Evolutionary conservation across 2,888 invertebrate genomes (phyloP).

Genomic region (Drosophila subquinaria): DNA sequence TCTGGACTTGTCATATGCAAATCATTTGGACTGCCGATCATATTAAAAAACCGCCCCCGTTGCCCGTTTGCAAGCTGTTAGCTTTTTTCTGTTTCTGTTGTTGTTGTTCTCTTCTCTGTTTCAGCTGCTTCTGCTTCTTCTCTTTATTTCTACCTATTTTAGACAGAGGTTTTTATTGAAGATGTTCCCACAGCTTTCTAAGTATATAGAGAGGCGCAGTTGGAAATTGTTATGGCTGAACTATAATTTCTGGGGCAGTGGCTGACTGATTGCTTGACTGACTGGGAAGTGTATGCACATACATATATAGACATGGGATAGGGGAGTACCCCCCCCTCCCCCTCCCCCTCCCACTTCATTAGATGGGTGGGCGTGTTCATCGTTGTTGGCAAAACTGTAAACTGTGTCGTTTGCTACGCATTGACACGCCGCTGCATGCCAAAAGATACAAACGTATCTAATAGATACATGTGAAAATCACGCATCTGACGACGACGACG

Average conservation of each 20-base stretch:
- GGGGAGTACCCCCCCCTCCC: neutral
- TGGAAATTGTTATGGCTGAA: slow-evolving; percentile 59
- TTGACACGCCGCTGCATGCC: slow-evolving; percentile 67
- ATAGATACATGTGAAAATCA: slow-evolving; percentile 83
- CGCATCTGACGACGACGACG: slow-evolving; percentile 65
- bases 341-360: neutral
- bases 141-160: slow-evolving; percentile 1
- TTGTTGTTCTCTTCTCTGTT: neutral
- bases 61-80: slow-evolving; percentile 59
- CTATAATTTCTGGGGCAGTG: slow-evolving; percentile 63
- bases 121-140: slow-evolving; percentile 6
- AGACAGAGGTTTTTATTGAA: neutral
- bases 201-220: slow-evolving; percentile 48
- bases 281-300: neutral
- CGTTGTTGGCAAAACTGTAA: slow-evolving; percentile 50
- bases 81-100: slow-evolving; percentile 32
- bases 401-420: slow-evolving; percentile 80
- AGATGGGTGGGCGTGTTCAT: slow-evolving; percentile 4
- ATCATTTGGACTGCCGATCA: slow-evolving; percentile 42
- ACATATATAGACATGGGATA: neutral
- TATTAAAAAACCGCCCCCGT: slow-evolving; percentile 39
- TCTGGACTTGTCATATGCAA: slow-evolving; percentile 47
- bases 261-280: slow-evolving; percentile 17
- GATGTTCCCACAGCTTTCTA: slow-evolving; percentile 63
- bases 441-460: slow-evolving; percentile 76